Evolutionary conservation across 2,113 vertebrate species (phyloP).

Genomic region (Odocoileus hemionus): DNA sequence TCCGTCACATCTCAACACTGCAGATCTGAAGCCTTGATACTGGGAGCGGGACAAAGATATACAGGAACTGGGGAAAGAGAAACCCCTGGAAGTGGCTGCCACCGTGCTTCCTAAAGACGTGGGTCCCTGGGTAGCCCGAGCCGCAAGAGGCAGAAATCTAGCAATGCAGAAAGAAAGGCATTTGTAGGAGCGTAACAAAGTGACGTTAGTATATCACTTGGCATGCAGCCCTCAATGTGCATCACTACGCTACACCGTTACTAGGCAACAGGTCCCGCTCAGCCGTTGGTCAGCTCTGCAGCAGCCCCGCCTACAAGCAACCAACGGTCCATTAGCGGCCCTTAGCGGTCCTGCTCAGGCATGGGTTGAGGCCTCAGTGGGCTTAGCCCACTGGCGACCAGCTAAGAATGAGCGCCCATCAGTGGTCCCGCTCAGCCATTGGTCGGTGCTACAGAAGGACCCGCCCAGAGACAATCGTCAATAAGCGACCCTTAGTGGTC

Average conservation of each 20-base stretch:
- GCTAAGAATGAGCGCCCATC: accelerated
- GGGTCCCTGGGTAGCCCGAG: not conserved
- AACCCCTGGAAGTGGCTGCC: not conserved
- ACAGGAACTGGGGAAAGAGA: not conserved
- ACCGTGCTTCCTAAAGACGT: not conserved
- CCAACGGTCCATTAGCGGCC: not conserved
- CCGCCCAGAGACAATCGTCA: not conserved
- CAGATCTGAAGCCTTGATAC: not conserved
- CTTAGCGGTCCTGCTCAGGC: not conserved
- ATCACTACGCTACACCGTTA: not conserved
- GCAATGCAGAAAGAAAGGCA: not conserved
- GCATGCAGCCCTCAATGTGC: not conserved
- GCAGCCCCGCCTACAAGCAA: not conserved
- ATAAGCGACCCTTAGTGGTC: not conserved
- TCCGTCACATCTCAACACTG: not conserved
- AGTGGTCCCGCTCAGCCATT: not conserved
- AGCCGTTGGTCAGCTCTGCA: not conserved
- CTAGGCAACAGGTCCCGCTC: not conserved
- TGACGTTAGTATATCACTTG: not conserved
- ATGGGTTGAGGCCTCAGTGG: not conserved
- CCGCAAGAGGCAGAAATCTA: not conserved
- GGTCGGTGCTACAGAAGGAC: not conserved
- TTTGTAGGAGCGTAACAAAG: not conserved
- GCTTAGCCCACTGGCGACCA: not conserved
- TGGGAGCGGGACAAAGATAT: not conserved